Base-by-base conservation (phyloP, 2,797 vertebrate species). In the Tokudaia muenninki region DNA sequence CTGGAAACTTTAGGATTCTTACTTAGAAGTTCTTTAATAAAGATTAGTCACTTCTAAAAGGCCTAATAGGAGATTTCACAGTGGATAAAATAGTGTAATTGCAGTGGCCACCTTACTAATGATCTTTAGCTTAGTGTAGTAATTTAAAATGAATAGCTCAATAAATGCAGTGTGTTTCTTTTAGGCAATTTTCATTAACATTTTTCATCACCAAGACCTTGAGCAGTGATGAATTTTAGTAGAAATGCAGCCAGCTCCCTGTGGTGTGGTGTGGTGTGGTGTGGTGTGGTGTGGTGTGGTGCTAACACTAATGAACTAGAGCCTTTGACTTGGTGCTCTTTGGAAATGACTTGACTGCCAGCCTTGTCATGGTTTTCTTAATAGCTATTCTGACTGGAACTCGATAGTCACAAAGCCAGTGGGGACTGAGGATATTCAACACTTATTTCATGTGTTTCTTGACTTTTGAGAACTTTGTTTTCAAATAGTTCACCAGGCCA, bases 121-220 rank as follows among this genome's bases (percentile, higher is more conserved):
- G 29, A 17, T 65, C 83, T 75, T 87, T 59, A n/a, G 50, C 83
- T 75, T 74, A 61, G 14, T 31, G 22, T 55, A 74, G 65, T 3
- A 44, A 29, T 87, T 92, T 81, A 55, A 47, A 80, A 72, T 77
- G 72, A 78, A 79, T 61, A 61, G 65, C 86, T 78, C 26, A 90
- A n/a, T 81, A n/a, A 78, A 52, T 41, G 26, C 16, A 52, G 29
- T 65, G 3, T 31, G 13, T 44, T 41, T 57, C 79, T 70, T 87
- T 80, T 17, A 57, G 7, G 9, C 37, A 80, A 10, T 95, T 92
- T 74, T 95, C 65, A 47, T 44, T 61, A 74, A 80, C 34, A 72
- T 74, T 72, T 94, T 44, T 91, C 41, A 72, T 41, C 59, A 61
- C n/a, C 75, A 72, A 80, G 74, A 95, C 70, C 80, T 52, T 95